Base-by-base conservation (phyloP, 2,888 invertebrate genomes). In the Melanostoma mellinum region DNA sequence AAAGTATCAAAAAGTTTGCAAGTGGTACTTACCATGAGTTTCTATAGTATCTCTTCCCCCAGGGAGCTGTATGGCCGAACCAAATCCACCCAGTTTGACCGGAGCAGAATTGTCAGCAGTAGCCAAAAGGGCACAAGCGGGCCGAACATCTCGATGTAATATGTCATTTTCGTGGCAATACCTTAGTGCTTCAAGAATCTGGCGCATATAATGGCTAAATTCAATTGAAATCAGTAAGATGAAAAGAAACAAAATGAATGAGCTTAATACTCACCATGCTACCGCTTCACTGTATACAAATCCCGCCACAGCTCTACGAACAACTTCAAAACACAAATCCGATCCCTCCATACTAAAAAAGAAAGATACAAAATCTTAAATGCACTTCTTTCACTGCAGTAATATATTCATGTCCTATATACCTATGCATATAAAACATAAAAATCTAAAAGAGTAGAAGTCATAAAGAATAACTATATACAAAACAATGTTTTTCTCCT, bases 271-370 rank as follows among this genome's bases (percentile, higher is more conserved):
- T 93, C 93, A 98, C 98, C 98, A 99, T 86, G 98, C 98, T 69
- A 99, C 99, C 52, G 99, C 98, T 93, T 99, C 99, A 89, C 99
- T 99, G 93, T 99, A 99, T 79, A 98, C 98, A 92, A 99, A 99
- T 86, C 99, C 99, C 68, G 98, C 96, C 40, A 96, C 95, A 33
- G 99, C 99, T 89, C 99, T 94, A 88, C 98, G 95, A 35, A 98
- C 99, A 86, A 99, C 97, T 93, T 99, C 99, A 92, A 97, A 98
- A 92, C 99, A 99, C 87, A 99, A 94, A 92, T 99, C 99, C 58
- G 98, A 97, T 56, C 99, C 99, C 91, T 99, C 99, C 97, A 99
- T 97, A 92, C 98, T 98, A 93, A 88, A 94, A 94, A 87, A 88
- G 88, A 86, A 86, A 71, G 65, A 86, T 74, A 61, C 4, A 6